Evolutionary conservation across 2,797 vertebrate genomes (phyloP), one percentile per base, ranked within the genome.

Genomic region (Spondyliosoma cantharus): DNA sequence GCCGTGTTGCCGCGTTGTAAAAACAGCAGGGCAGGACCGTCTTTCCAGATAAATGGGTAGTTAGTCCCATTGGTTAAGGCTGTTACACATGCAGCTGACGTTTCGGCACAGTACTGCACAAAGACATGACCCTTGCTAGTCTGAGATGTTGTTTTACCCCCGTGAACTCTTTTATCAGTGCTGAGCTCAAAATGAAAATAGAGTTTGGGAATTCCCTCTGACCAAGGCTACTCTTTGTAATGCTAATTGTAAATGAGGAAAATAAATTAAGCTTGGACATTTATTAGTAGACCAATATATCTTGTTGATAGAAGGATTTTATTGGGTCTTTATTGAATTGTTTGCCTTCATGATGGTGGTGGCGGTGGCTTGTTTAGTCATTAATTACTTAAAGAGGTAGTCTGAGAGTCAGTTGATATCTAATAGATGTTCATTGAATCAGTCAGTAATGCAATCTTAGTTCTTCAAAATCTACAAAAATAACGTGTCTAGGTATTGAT

Each of bases 1-100:
- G 74, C 56, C 0, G 16, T 85, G 86, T 82, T 87, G 87, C 76
- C 3, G 16, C 24, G 84, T 81, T 84, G 83, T 91, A 87, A 91
- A 89, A 89, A 67, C 60, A 69, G 62, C 83, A 64, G 64, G 68
- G 58, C 45, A 32, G 60, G 37, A 61, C 27, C 17, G 48, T 80
- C 63, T 61, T 86, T 68, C 43, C 64, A 57, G 58, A 76, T 60
- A 66, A 71, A 75, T 49, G 19, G 59, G 67, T 48, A 13, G 56
- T 74, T 77, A 24, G 52, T 45, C 12, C 12, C 48, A 7, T 57
- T 64, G 58, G 68, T 42, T 4, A 63, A 76, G 50, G 49, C 62
- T 64, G 15, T 84, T 78, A 42, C 22, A 37, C 63, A 43, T 58
- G 29, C 61, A 58, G 60, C 29, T 81, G 83, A 90, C 87, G 85